A percentile compares a stretch with the other conserved stretches of the same genome.
Evolutionary conservation across 2,888 invertebrate genomes (phyloP).

Genomic region (Agelastica alni): DNA sequence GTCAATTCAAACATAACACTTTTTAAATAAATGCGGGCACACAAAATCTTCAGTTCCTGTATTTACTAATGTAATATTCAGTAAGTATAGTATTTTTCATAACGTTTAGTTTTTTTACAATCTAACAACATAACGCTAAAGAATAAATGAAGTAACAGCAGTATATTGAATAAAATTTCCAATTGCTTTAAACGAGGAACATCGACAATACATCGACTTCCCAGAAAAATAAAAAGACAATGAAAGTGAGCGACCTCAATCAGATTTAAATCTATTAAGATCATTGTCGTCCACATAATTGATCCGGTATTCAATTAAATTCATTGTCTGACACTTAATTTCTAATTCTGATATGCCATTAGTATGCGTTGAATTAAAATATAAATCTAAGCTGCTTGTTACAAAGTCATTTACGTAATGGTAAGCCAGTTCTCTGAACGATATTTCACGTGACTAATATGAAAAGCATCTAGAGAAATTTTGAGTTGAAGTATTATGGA

Average conservation of each 20-base stretch:
- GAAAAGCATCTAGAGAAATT: constrained; percentile 21
- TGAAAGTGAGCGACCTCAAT: constrained; percentile 13
- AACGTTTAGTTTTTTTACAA: too few species aligned
- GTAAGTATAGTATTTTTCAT: too few species aligned
- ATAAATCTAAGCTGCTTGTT: constrained; percentile 5
- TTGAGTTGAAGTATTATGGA: constrained; percentile 21
- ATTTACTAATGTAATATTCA: too few species aligned
- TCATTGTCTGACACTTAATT: constrained; percentile 14
- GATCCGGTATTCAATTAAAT: constrained; percentile 1
- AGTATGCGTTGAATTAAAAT: constrained; percentile 12
- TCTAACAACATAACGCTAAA: too few species aligned
- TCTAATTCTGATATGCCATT: constrained; percentile 17
- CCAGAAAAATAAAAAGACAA: not conserved
- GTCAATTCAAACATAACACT: too few species aligned
- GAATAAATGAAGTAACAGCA: too few species aligned
- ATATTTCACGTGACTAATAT: constrained; percentile 20
- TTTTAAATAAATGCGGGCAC: too few species aligned
- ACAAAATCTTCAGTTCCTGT: too few species aligned
- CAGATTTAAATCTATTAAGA: constrained; percentile 14
- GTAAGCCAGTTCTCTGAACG: constrained; percentile 14
- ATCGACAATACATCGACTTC: not conserved
- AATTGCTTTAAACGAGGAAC: not conserved
- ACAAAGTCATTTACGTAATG: constrained; percentile 9
- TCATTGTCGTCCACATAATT: constrained; percentile 14
- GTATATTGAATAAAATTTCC: too few species aligned